phyloP scores from a whole-genome alignment of 1,140 invertebrate genomes.

The Heliothis virescens region DNA sequence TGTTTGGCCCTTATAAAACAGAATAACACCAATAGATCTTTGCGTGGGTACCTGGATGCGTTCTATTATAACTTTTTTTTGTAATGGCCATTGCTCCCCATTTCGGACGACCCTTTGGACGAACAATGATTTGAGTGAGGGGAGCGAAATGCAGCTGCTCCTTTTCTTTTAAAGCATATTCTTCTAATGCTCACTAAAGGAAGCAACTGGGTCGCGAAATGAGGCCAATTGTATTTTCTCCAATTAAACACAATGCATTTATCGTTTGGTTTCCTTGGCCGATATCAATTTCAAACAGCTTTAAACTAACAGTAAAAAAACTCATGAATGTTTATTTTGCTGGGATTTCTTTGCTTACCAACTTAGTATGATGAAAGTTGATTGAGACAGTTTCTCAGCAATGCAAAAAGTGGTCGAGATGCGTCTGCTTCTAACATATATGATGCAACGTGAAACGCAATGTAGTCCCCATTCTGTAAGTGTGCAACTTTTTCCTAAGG shows the following conservation, averaged over 20 bases:
- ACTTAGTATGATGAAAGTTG: slow-evolving; percentile 58
- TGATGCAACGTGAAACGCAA: slow-evolving; percentile 75
- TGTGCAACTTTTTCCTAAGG: slow-evolving; percentile 70
- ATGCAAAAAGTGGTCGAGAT: slow-evolving; percentile 58
- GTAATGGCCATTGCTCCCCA: slow-evolving; percentile 73
- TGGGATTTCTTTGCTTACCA: slow-evolving; percentile 27
- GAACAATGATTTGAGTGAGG: slow-evolving; percentile 80
- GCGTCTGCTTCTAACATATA: slow-evolving; percentile 55
- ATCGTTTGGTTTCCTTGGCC: slow-evolving; percentile 42
- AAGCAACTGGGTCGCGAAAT: slow-evolving; percentile 66
- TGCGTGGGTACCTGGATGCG: slow-evolving; percentile 77
- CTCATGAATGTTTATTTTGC: slow-evolving; percentile 3
- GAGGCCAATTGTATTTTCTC: slow-evolving; percentile 52
- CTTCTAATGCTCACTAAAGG: slow-evolving; percentile 62
- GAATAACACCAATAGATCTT: slow-evolving; percentile 51
- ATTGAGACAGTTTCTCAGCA: slow-evolving; percentile 58
- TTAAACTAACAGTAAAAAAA: slow-evolving; percentile 6
- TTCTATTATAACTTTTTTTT: slow-evolving; percentile 73
- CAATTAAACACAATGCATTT: slow-evolving; percentile 39
- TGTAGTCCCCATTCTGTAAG: slow-evolving; percentile 59
- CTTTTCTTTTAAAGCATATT: slow-evolving; percentile 73
- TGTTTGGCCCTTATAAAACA: slow-evolving; percentile 41
- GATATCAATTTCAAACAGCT: slow-evolving; percentile 9
- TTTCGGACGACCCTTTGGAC: slow-evolving; percentile 79
- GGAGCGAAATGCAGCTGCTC: slow-evolving; percentile 82